Evolutionary conservation across 2,888 invertebrate species (phyloP).

Genomic region (Parnassius apollo): DNA sequence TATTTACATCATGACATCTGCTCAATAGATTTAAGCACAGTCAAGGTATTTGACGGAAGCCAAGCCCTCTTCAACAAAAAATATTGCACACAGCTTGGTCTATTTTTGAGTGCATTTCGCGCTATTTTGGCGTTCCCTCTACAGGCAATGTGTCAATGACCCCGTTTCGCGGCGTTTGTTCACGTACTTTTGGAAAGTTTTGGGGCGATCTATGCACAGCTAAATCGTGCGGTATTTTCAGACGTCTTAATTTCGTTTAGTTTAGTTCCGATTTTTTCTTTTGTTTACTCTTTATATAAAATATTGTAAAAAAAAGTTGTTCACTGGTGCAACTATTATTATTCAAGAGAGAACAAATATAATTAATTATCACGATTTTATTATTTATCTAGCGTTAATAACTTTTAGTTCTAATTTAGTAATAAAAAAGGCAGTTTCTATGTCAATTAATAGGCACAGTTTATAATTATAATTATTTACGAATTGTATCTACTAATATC

Average conservation of each 20-base stretch:
- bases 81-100: constrained; percentile 78
- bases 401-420: too few relatives aligned
- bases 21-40: constrained; percentile 21
- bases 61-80: constrained; percentile 63
- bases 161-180: constrained; percentile 75
- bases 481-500: constrained; percentile 3
- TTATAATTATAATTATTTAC: constrained; percentile 15
- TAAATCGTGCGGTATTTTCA: constrained; percentile 43
- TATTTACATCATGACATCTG: neutral
- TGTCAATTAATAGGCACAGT: constrained; percentile 1
- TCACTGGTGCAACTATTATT: too few relatives aligned
- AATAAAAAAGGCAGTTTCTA: too few relatives aligned
- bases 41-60: constrained; percentile 54
- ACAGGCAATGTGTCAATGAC: constrained; percentile 76
- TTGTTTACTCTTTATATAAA: neutral
- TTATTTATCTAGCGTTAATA: too few relatives aligned
- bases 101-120: constrained; percentile 81
- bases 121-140: constrained; percentile 81
- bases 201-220: constrained; percentile 58
- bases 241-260: constrained; percentile 15
- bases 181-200: constrained; percentile 78
- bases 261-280: neutral
- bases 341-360: too few relatives aligned
- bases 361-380: too few relatives aligned
- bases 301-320: too few relatives aligned